These are phyloP conservation scores for Bufo bufo DNA, from an alignment of 2,113 vertebrate species.

Conservation along the genomic window DNA sequence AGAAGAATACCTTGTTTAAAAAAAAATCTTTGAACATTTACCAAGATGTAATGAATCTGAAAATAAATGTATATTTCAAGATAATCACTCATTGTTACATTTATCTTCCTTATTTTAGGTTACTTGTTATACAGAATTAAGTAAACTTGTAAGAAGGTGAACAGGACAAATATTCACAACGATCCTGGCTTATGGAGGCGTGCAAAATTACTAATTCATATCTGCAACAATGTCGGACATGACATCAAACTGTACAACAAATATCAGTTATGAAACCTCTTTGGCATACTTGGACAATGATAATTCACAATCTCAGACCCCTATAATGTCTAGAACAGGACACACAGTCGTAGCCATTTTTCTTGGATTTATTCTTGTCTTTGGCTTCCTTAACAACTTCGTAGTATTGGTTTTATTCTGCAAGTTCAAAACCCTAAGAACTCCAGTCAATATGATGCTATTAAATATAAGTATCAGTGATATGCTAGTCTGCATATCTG, in stretches of 20 bases:
- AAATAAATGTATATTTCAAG: neutral
- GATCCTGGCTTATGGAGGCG: neutral
- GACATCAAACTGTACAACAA: constrained; percentile 62
- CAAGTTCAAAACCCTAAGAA: constrained; percentile 85
- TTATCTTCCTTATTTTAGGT: constrained; percentile 22
- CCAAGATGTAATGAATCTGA: neutral
- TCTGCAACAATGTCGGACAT: constrained; percentile 27
- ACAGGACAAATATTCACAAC: neutral
- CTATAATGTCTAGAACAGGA: constrained; percentile 73
- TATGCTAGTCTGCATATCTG: constrained; percentile 87
- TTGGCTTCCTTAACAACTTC: constrained; percentile 87
- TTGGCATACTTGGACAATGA: constrained; percentile 52
- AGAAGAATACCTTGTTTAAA: neutral
- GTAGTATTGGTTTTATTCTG: constrained; percentile 84
- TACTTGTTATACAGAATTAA: neutral
- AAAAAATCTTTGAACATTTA: neutral
- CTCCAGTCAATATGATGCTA: constrained; percentile 87
- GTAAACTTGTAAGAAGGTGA: neutral
- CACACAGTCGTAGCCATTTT: constrained; percentile 81
- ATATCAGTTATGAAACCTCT: constrained; percentile 61
- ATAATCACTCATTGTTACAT: neutral
- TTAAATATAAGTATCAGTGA: constrained; percentile 89
- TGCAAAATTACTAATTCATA: neutral
- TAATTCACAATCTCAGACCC: constrained; percentile 52
- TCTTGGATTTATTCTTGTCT: constrained; percentile 84